These are phyloP conservation scores for Lasioglossum villosulum DNA, from an alignment of 2,888 invertebrate genomes.

Conservation along the genomic window DNA sequence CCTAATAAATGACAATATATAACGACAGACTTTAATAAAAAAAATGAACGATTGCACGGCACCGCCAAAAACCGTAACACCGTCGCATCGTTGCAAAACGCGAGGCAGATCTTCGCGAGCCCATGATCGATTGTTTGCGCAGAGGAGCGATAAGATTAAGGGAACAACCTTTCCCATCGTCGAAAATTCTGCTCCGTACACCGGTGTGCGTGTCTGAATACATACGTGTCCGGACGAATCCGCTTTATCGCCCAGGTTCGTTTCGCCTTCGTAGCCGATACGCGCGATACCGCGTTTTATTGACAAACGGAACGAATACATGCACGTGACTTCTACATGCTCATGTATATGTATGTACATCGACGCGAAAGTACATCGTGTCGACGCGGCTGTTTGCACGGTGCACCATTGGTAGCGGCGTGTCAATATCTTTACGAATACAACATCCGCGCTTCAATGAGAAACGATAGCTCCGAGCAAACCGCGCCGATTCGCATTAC, in stretches of 20 bases:
- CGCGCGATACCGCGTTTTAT: slow-evolving; percentile 60
- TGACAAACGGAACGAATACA: slow-evolving; percentile 55
- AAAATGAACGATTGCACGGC: not conserved
- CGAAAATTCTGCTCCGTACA: slow-evolving; percentile 60
- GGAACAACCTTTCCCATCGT: slow-evolving; percentile 64
- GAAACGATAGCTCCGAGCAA: slow-evolving; percentile 44
- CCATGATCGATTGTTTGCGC: slow-evolving; percentile 53
- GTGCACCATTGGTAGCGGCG: slow-evolving; percentile 63
- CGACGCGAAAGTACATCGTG: slow-evolving; percentile 31
- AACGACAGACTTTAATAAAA: too few relatives aligned
- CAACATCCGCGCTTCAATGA: slow-evolving; percentile 61
- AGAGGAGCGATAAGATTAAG: slow-evolving; percentile 69
- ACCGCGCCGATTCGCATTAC: slow-evolving; percentile 43
- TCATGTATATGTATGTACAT: not conserved
- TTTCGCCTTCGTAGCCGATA: slow-evolving; percentile 61
- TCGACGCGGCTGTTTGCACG: slow-evolving; percentile 64
- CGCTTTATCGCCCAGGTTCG: slow-evolving; percentile 61
- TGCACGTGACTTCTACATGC: not conserved
- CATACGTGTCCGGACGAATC: slow-evolving; percentile 18
- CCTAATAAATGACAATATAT: too few relatives aligned
- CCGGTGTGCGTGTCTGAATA: not conserved
- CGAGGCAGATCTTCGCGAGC: not conserved
- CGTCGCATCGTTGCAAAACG: not conserved
- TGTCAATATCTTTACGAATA: slow-evolving; percentile 66
- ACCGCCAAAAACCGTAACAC: not conserved